Conservation (phyloP, 2,113 vertebrate species). For the Hymenochirus boettgeri region DNA sequence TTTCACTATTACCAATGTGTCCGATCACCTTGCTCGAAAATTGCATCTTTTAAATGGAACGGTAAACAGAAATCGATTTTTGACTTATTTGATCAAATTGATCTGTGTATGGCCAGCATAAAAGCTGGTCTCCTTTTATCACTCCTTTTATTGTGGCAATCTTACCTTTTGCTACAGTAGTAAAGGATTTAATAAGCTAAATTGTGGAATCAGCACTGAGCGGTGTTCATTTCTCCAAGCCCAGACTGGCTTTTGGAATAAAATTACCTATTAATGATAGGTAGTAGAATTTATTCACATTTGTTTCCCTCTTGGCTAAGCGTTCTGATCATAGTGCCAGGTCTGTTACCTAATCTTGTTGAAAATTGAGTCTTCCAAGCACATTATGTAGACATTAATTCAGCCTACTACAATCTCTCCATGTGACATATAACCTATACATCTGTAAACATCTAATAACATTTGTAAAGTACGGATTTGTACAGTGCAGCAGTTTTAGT, state of each 20-base stretch:
- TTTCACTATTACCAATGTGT: no score
- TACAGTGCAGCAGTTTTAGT: no score
- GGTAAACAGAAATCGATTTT: no score
- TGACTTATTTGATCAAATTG: no score
- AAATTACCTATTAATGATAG: constrained; percentile 9
- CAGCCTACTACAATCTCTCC: neutral
- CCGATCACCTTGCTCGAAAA: no score
- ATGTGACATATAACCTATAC: neutral
- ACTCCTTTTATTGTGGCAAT: neutral
- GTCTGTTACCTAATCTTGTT: constrained; percentile 29
- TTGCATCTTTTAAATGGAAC: no score
- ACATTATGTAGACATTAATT: constrained; percentile 16
- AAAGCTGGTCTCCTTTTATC: neutral
- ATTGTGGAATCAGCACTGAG: neutral
- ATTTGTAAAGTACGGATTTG: no score
- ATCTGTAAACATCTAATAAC: no score
- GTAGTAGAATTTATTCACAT: constrained; percentile 29
- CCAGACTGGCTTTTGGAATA: neutral
- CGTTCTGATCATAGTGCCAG: constrained; percentile 8
- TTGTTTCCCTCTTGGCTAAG: constrained; percentile 32
- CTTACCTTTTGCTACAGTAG: neutral
- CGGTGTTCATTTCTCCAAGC: neutral
- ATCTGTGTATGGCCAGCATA: neutral
- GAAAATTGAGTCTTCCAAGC: constrained; percentile 22
- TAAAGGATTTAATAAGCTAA: neutral